phyloP scores from a whole-genome alignment of 2,888 invertebrate genomes.

The Masnerella sp. region DNA sequence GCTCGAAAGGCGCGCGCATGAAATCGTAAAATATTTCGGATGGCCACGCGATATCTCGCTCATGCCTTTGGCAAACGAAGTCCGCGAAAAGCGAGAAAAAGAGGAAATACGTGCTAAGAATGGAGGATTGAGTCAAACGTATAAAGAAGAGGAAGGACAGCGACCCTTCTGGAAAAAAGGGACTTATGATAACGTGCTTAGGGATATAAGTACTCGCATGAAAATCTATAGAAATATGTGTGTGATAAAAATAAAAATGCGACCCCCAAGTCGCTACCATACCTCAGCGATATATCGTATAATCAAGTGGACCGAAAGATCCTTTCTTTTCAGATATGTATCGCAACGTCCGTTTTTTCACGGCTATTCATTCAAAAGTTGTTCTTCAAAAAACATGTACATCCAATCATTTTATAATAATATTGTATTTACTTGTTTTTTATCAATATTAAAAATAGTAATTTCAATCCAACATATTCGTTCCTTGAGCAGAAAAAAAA shows the following conservation, averaged over 20 bases:
- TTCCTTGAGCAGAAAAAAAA: too few species aligned
- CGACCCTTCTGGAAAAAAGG: constrained; percentile 53
- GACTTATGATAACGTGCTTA: constrained; percentile 63
- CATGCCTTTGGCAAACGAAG: constrained; percentile 52
- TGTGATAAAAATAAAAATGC: constrained; percentile 55
- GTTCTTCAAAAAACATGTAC: too few species aligned
- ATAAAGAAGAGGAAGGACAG: constrained; percentile 60
- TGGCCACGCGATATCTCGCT: constrained; percentile 58
- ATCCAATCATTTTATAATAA: too few species aligned
- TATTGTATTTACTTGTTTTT: too few species aligned
- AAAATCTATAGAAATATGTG: constrained; percentile 57
- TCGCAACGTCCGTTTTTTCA: constrained; percentile 5
- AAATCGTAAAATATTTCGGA: constrained; percentile 61
- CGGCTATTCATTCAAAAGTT: too few species aligned
- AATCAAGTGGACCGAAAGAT: constrained; percentile 37
- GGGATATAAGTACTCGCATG: constrained; percentile 60
- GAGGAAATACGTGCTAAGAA: constrained; percentile 60
- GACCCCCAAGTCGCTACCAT: constrained; percentile 16
- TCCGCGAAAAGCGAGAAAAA: constrained; percentile 57
- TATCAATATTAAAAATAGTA: too few species aligned
- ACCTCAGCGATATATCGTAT: constrained; percentile 30
- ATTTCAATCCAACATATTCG: too few species aligned
- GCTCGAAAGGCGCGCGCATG: constrained; percentile 51
- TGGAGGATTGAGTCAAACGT: constrained; percentile 52
- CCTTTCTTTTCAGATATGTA: constrained; percentile 30